These are phyloP conservation scores for Elegia similella DNA, from an alignment of 2,888 invertebrate genomes.

Conservation along the genomic window DNA sequence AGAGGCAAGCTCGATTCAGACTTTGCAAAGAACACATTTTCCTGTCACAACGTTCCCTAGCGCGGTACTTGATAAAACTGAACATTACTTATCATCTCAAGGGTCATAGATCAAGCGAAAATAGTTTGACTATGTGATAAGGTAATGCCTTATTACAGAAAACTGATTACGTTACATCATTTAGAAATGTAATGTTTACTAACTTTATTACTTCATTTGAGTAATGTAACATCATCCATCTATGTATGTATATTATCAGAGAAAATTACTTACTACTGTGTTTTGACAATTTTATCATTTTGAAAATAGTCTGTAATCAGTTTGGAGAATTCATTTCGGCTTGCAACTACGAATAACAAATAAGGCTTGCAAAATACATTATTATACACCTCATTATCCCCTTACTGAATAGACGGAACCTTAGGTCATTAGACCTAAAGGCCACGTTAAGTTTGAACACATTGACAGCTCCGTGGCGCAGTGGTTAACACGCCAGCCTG, in stretches of 20 bases:
- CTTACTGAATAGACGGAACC: too few species aligned
- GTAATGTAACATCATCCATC: background rate
- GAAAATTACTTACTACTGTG: too few species aligned
- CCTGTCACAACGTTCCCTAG: slow-evolving; percentile 27
- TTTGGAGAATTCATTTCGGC: too few species aligned
- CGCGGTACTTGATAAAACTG: slow-evolving; percentile 24
- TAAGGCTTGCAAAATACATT: too few species aligned
- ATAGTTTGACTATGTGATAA: slow-evolving; percentile 44
- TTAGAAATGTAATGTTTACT: slow-evolving; percentile 24
- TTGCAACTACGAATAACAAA: too few species aligned
- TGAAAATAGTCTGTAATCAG: too few species aligned
- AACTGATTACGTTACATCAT: slow-evolving; percentile 17
- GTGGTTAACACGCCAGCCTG: too few species aligned
- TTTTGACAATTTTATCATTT: too few species aligned
- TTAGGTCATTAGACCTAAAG: too few species aligned
- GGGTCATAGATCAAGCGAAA: slow-evolving; percentile 52
- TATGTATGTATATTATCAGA: background rate
- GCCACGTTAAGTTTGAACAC: too few species aligned
- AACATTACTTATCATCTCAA: slow-evolving; percentile 39
- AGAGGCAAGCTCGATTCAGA: slow-evolving; percentile 29
- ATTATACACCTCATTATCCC: too few species aligned
- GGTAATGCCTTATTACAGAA: slow-evolving; percentile 30
- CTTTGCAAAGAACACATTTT: slow-evolving; percentile 46
- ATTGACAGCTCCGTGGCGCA: too few species aligned
- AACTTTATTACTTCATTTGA: background rate